phyloP scores from a whole-genome alignment of 2,888 invertebrate genomes.

The Belgica antarctica region DNA sequence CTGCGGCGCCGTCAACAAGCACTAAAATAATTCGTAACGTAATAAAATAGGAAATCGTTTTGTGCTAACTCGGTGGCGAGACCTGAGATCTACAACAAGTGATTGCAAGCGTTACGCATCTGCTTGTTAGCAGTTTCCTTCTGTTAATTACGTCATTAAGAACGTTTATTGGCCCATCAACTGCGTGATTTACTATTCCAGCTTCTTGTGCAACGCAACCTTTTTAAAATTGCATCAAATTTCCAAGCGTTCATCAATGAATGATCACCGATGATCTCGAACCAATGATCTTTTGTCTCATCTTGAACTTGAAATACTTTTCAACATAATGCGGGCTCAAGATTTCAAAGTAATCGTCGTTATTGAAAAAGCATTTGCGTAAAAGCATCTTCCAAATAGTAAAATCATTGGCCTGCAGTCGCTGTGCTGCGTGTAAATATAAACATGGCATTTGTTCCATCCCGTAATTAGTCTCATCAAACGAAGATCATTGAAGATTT shows the following conservation, averaged over 20 bases:
- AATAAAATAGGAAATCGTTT: slow-evolving; percentile 17
- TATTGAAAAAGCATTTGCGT: not conserved
- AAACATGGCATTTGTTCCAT: slow-evolving; percentile 2
- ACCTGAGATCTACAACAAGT: too few species aligned
- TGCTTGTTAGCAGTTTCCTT: not conserved
- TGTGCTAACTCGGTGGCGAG: not conserved
- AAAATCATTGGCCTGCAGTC: not conserved
- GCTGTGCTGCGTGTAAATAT: not conserved
- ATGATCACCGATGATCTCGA: too few species aligned
- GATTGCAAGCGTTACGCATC: too few species aligned
- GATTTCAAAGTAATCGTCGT: too few species aligned
- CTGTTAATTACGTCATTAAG: not conserved
- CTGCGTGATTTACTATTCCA: too few species aligned
- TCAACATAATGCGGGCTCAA: not conserved
- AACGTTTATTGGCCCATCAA: not conserved
- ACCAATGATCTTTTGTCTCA: not conserved
- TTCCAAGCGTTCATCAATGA: too few species aligned
- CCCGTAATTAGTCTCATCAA: slow-evolving; percentile 26
- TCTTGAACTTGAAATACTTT: not conserved
- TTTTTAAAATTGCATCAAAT: too few species aligned
- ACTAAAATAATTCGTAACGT: not conserved
- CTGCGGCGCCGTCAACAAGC: not conserved
- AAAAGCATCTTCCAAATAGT: slow-evolving; percentile 14
- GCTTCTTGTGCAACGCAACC: too few species aligned
- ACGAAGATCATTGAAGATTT: slow-evolving; percentile 30